Percentiles rank a stretch among this genome's conserved stretches.
Conservation (phyloP, 2,797 vertebrate genomes). For the Crocodylus rhombifer region DNA sequence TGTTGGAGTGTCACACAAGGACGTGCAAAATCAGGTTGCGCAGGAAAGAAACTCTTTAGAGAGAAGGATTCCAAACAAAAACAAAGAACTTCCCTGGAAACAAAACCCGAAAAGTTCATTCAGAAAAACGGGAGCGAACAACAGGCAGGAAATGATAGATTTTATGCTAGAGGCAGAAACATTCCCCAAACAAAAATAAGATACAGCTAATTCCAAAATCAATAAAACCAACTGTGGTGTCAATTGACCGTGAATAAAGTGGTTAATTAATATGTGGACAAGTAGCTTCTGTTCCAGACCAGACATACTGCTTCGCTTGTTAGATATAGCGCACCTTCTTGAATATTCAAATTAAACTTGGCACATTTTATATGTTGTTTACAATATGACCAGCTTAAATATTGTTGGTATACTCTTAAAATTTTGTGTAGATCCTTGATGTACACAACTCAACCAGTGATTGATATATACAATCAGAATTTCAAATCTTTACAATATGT, state of each 20-base stretch:
- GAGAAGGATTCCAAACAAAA: conserved; percentile 40
- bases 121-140: neutral
- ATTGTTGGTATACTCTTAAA: conserved; percentile 51
- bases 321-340: neutral
- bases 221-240: conserved; percentile 4
- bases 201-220: conserved; percentile 64
- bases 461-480: neutral
- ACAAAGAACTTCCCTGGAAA: neutral
- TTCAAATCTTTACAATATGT: conserved; percentile 62
- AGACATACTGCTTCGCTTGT: conserved; percentile 30
- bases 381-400: conserved; percentile 37
- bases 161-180: conserved; percentile 23
- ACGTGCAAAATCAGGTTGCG: conserved; percentile 43
- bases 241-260: conserved; percentile 41
- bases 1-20: conserved; percentile 51
- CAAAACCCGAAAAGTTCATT: neutral
- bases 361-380: conserved; percentile 41
- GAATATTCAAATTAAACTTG: conserved; percentile 31
- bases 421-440: conserved; percentile 38
- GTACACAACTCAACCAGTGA: conserved; percentile 39
- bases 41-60: conserved; percentile 56
- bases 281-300: conserved; percentile 52
- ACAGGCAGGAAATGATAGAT: neutral
- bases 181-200: conserved; percentile 71
- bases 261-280: conserved; percentile 55